phyloP scores from a whole-genome alignment of 2,888 invertebrate genomes.

The Erannis defoliaria region DNA sequence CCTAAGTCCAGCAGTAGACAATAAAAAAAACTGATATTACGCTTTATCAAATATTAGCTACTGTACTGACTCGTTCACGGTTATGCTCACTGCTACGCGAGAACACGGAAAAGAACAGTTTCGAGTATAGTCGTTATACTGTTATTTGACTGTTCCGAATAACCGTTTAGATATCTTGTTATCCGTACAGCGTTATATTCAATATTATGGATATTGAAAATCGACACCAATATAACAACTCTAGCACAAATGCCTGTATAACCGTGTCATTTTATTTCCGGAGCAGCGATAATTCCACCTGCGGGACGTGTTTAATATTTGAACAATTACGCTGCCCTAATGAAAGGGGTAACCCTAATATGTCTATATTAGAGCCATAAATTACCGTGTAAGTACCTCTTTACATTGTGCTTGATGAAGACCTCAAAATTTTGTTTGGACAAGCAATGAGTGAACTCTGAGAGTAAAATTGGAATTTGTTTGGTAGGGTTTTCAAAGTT shows the following conservation, averaged over 20 bases:
- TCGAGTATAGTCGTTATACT: too few relatives aligned
- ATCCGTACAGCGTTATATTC: too few relatives aligned
- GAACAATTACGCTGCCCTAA: conserved; percentile 48
- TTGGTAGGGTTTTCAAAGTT: conserved; percentile 1
- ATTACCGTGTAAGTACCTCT: conserved; percentile 33
- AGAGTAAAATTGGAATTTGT: conserved; percentile 3
- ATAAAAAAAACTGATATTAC: too few relatives aligned
- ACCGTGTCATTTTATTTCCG: conserved; percentile 61
- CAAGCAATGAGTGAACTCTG: neutral
- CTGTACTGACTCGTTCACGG: too few relatives aligned
- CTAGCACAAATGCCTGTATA: conserved; percentile 49
- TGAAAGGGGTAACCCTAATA: conserved; percentile 38
- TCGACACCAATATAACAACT: too few relatives aligned
- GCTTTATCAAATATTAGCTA: too few relatives aligned
- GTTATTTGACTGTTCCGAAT: too few relatives aligned
- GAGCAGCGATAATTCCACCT: conserved; percentile 52
- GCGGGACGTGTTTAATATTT: conserved; percentile 55
- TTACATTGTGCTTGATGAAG: conserved; percentile 36
- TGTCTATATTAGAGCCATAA: conserved; percentile 38
- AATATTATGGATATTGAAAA: too few relatives aligned
- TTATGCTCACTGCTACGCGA: too few relatives aligned
- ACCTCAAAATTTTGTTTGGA: conserved; percentile 22
- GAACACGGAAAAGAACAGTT: too few relatives aligned
- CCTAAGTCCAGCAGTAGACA: too few relatives aligned
- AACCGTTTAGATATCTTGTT: too few relatives aligned